Base-by-base conservation (phyloP, 2,113 vertebrate species). In the Scomber colias region DNA sequence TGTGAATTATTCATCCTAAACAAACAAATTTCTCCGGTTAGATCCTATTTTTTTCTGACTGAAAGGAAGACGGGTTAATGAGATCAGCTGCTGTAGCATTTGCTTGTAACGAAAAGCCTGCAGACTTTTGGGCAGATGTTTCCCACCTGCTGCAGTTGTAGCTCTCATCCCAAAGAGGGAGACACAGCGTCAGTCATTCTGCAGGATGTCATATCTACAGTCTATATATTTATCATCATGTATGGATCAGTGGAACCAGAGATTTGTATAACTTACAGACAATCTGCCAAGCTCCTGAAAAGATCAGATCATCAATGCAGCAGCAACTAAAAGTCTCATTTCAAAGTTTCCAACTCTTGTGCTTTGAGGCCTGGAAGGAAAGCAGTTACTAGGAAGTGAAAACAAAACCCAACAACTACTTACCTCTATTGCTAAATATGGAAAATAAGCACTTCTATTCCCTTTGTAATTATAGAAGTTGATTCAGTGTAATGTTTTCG, bases 91-190 rank as follows among this genome's bases (percentile, higher is more conserved):
- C 40, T 71, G 64, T 5, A 16, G 7, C 35, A 40, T 40, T 40
- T 10, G 35, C 1, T 40, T 7, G 11, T 7, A 13, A 10, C 51
- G 48, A 49, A 67, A 71, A 61, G 9, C 19, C 59, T 66, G 59
- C 55, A 66, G 51, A 54, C 14, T 60, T 15, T 62, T 40, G 45
- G 19, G 19, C 44, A 15, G 70, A 68, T 51, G 50, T 30, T 6
- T 62, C 16, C 11, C 27, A 35, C 24, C 17, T 10, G 15, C 35
- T 74, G 83, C 63, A 75, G 46, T 75, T 57, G 64, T 19, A 65
- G 9, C 17, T 19, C 3, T 59, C 53, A 16, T 51, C 77, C 85
- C 73, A 50, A 45, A 87, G 85, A 68, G 66, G 86, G 81, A 81
- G 72, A 83, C 77, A 87, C 4, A 2, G 31, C 16, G 17, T 31